phyloP scores from a whole-genome alignment of 2,888 invertebrate species.

The Orthosia gothica region DNA sequence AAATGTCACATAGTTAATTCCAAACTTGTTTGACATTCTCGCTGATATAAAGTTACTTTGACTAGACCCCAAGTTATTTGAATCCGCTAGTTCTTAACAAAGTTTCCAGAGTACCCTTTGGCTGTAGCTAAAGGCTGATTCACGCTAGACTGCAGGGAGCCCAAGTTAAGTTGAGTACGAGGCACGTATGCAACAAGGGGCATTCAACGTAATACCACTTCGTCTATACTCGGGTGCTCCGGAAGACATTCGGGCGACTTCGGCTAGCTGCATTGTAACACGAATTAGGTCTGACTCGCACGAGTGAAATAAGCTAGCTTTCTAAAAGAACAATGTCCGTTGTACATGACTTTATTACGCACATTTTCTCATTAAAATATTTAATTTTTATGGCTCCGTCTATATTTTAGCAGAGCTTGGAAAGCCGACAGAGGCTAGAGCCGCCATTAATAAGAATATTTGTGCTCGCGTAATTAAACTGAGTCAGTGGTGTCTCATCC shows the following conservation, averaged over 20 bases:
- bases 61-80: not conserved
- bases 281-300: constrained; percentile 25
- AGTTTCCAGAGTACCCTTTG: not conserved
- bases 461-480: not conserved
- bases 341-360: not conserved
- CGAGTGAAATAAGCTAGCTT: constrained; percentile 17
- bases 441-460: not conserved
- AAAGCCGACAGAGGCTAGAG: not conserved
- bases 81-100: not conserved
- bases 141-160: constrained; percentile 51
- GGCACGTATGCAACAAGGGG: constrained; percentile 26
- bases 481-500: too few species aligned
- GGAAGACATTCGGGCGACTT: constrained; percentile 23
- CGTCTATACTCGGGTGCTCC: constrained; percentile 2
- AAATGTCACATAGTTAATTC: too few species aligned
- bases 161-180: not conserved
- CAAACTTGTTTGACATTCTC: not conserved
- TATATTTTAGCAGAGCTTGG: not conserved
- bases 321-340: not conserved
- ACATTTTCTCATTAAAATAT: not conserved
- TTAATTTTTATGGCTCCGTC: not conserved
- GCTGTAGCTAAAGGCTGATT: not conserved
- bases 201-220: not conserved
- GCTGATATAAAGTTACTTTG: too few species aligned
- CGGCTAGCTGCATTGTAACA: constrained; percentile 42